These are phyloP conservation scores for Brevimyrus niger DNA, from an alignment of 2,113 vertebrate genomes.

Conservation along the genomic window DNA sequence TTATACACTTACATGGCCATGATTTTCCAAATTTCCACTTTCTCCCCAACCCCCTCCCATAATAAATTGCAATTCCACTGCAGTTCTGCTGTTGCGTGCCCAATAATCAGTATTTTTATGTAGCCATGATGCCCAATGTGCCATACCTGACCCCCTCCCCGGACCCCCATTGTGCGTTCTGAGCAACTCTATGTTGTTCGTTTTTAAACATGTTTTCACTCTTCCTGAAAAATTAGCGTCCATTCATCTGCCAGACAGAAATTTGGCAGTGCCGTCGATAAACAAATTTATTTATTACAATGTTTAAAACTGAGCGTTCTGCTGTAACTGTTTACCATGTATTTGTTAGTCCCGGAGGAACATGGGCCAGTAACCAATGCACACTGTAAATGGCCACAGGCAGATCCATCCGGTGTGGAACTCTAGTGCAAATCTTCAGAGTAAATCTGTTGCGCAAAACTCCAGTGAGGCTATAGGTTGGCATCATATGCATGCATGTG, in stretches of 20 bases:
- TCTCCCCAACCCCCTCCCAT: not conserved
- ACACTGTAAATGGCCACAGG: not conserved
- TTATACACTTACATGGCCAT: not conserved
- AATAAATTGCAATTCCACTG: not conserved
- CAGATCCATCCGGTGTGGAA: not conserved
- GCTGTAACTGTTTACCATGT: not conserved
- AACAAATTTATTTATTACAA: not conserved
- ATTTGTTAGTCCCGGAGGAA: not conserved
- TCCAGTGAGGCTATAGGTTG: not conserved
- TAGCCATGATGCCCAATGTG: not conserved
- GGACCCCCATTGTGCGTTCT: not conserved
- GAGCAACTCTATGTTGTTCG: not conserved
- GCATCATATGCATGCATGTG: not conserved
- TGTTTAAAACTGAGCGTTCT: not conserved
- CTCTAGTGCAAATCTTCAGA: not conserved
- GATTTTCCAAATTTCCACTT: not conserved
- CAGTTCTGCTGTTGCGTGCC: not conserved
- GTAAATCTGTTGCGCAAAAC: not conserved
- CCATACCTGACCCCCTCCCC: not conserved
- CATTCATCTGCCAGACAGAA: not conserved
- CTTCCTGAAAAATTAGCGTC: not conserved
- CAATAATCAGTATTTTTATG: slow-evolving; percentile 4
- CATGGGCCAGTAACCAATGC: not conserved
- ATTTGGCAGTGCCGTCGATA: not conserved
- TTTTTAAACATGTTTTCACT: not conserved